Base-by-base conservation (phyloP, 2,797 vertebrate species). In the Myripristis murdjan region DNA sequence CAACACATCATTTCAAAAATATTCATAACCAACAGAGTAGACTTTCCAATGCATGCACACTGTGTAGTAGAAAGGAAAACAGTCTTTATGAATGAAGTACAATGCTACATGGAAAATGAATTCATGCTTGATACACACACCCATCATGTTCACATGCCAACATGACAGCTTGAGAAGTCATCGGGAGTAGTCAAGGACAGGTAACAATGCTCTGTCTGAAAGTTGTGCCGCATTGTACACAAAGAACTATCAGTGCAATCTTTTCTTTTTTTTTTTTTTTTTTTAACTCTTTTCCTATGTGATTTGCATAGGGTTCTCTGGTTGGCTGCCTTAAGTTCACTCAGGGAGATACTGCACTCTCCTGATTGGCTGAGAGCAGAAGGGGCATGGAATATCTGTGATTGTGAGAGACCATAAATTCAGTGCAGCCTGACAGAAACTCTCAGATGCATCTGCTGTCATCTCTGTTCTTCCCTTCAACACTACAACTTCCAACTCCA, bases 381-480 rank as follows among this genome's bases (percentile, higher is more conserved):
- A 66, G 81, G 71, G 88, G 77, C 64, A 52, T 84, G 77, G 55
- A 67, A 70, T 62, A 64, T 48, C 63, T 41, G 83, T 75, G 41
- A 70, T 74, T 76, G 74, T 75, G 61, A 87, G 81, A 75, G 77
- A 66, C 84, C 59, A 93, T 94, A 94, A 93, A 93, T 87, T 87
- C 71, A 72, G 54, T 16, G 59, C 79, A 73, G 78, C 54, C 55
- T 35, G 56, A 62, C 61, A 51, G 63, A 53, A 31, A 60, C 65
- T 15, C 53, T 73, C 35, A 35, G n/a, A 75, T 53, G 22, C 72
- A 47, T 62, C 73, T 46, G 61, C 43, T 22, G 0, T 64, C 70
- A 6, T 51, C 70, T 51, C n/a, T 18, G 22, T 26, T 3, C 23
- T 33, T 8, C 22, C 11, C 60, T 35, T 46, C 28, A 31, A 22